Evolutionary conservation across 2,113 vertebrate species (phyloP), one percentile per base, ranked within the genome.

Genomic region (Argyrosomus japonicus): DNA sequence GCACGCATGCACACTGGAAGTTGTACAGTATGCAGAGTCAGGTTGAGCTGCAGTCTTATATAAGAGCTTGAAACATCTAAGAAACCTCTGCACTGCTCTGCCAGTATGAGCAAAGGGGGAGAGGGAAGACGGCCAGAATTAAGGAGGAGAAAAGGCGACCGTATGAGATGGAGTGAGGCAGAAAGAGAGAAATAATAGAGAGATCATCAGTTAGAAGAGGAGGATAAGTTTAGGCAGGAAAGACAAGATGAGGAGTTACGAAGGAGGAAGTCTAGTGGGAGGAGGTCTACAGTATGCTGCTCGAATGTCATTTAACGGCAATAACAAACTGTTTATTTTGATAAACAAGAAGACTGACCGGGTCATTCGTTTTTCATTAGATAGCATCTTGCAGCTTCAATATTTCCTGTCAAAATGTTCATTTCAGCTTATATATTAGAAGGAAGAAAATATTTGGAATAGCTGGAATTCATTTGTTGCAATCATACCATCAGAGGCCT

Each of bases 11-110:
- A 58, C 29, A 75, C 1, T 13, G 21, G 6, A 73, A 64, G 29
- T 50, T 21, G 21, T 40, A 75, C 32, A 83, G 65, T 77, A 65
- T 79, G 82, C 81, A 81, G 61, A 77, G 81, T 79, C 64, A 53
- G 82, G 73, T n/a, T 74, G 81, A 90, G 67, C 88, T 85, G 90
- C 89, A 89, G 84, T 88, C 63, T 91, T 89, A 86, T 83, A 54
- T 92, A 90, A 93, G 58, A 91, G 61, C 76, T 75, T 72, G 57
- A 77, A 91, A 74, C 80, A 84, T 82, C 82, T 65, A 67, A 90
- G 71, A 81, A 83, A 76, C 27, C 51, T 77, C 71, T 60, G 85
- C 65, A 43, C 54, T 61, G 74, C 85, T 79, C 69, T 79, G 81
- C 64, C 68, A 75, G 87, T 21, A 19, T 75, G 70, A 67, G 75